Conservation (phyloP, 2,888 invertebrate species). For the Malachius bipustulatus region DNA sequence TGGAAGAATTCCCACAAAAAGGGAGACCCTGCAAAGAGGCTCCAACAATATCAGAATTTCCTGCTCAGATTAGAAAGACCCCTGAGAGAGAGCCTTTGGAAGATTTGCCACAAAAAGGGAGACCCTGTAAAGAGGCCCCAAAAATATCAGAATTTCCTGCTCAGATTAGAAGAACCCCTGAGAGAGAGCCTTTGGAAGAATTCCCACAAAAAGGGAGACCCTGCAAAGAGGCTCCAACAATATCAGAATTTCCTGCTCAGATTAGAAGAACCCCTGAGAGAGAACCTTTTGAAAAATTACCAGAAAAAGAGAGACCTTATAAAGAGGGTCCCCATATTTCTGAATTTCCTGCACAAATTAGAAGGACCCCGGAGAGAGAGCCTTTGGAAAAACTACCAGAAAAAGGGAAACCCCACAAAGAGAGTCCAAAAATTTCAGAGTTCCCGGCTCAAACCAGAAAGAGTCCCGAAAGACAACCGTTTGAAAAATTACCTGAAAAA, state of each 20-base stretch:
- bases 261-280: constrained; percentile 19
- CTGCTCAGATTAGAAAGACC: constrained; percentile 5
- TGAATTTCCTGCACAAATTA: constrained; percentile 22
- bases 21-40: constrained; percentile 11
- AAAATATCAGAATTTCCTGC: constrained; percentile 19
- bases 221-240: constrained; percentile 11
- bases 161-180: constrained; percentile 20
- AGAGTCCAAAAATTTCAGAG: not conserved
- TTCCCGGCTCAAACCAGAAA: constrained; percentile 6
- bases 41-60: constrained; percentile 7
- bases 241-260: constrained; percentile 23
- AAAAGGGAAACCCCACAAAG: constrained; percentile 15
- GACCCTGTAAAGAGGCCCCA: constrained; percentile 1
- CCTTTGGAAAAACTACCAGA: constrained; percentile 17
- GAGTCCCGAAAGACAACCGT: constrained; percentile 7
- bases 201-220: constrained; percentile 19
- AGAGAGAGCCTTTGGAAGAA: constrained; percentile 18
- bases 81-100: constrained; percentile 12
- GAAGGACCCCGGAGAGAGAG: constrained; percentile 19
- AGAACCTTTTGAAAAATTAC: constrained; percentile 12
- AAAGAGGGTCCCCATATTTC: constrained; percentile 4
- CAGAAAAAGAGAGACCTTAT: no score
- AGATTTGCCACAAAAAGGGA: no score
- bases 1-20: constrained; percentile 3
- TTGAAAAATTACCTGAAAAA: constrained; percentile 18